Conservation (phyloP, 2,797 vertebrate species). For the Urosaurus nigricauda region DNA sequence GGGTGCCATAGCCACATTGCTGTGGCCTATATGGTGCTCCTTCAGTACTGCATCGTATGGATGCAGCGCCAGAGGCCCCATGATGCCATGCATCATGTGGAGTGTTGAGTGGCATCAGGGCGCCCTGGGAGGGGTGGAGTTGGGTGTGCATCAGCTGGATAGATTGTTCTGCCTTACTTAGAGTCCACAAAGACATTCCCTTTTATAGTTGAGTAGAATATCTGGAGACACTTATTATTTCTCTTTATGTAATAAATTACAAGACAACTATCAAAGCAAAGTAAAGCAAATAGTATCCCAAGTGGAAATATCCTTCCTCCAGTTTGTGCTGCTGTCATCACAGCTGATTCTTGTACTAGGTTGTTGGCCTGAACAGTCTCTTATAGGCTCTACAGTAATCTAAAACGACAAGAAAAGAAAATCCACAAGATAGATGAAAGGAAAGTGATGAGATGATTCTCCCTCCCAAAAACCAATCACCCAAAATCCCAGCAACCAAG, state of each 20-base stretch:
- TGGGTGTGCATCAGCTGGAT: too few species aligned
- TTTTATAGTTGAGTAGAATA: not conserved
- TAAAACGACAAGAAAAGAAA: conserved; percentile 40
- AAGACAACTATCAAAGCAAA: conserved; percentile 44
- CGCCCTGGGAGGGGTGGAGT: too few species aligned
- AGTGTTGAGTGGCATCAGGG: too few species aligned
- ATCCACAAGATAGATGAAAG: conserved; percentile 47
- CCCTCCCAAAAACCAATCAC: too few species aligned
- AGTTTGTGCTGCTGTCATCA: conserved; percentile 52
- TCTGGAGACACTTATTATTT: not conserved
- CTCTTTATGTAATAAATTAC: not conserved
- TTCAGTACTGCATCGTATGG: too few species aligned
- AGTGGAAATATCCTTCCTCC: conserved; percentile 43
- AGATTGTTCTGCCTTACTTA: not conserved
- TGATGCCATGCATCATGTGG: too few species aligned
- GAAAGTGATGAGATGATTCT: conserved; percentile 27
- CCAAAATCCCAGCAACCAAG: not conserved
- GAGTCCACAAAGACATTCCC: not conserved
- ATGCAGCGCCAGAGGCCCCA: too few species aligned
- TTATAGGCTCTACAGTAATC: conserved; percentile 44
- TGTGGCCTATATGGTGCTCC: too few species aligned
- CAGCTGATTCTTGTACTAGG: conserved; percentile 47
- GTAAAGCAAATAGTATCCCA: conserved; percentile 54
- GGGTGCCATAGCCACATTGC: too few species aligned
- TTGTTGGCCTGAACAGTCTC: conserved; percentile 41